Percentiles rank a stretch among this genome's conserved stretches.
Conservation (phyloP, 2,113 vertebrate species). For the Hydrolagus affinis region DNA sequence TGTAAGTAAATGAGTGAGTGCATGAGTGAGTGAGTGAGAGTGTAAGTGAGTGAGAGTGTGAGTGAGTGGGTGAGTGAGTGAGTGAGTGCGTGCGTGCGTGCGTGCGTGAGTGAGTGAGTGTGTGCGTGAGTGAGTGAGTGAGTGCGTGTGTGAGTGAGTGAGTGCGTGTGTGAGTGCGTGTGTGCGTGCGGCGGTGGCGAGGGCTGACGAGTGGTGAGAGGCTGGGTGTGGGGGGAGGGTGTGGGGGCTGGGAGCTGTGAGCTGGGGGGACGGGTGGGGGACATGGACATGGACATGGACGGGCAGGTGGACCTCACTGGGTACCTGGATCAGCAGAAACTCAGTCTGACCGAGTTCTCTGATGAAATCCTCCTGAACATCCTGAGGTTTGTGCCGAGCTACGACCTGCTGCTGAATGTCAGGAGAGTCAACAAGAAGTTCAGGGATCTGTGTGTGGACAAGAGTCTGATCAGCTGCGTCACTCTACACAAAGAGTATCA, state of each 20-base stretch:
- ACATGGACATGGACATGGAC: not conserved
- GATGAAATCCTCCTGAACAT: constrained; percentile 92
- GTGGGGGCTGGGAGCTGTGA: not conserved
- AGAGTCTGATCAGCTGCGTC: constrained; percentile 74
- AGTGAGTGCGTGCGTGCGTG: too few species aligned
- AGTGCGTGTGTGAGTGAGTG: too few species aligned
- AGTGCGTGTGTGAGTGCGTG: too few species aligned
- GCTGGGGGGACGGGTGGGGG: not conserved
- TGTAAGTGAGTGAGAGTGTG: too few species aligned
- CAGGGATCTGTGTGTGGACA: constrained; percentile 70
- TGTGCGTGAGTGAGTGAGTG: too few species aligned
- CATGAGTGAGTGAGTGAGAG: too few species aligned
- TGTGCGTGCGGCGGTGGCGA: too few species aligned
- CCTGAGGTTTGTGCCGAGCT: constrained; percentile 72
- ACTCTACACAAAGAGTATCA: constrained; percentile 74
- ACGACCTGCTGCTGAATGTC: constrained; percentile 75
- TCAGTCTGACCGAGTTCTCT: constrained; percentile 77
- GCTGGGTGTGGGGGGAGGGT: not conserved
- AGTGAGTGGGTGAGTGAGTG: too few species aligned
- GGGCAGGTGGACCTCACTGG: not conserved
- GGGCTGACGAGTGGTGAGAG: too few species aligned
- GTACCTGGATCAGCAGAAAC: not conserved
- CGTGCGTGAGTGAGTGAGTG: too few species aligned
- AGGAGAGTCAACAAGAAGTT: constrained; percentile 76
- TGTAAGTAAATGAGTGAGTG: too few species aligned